Evolutionary conservation across 1,140 invertebrate genomes (phyloP), one percentile per base, ranked within the genome.

Genomic region (Lordiphosa collinella): DNA sequence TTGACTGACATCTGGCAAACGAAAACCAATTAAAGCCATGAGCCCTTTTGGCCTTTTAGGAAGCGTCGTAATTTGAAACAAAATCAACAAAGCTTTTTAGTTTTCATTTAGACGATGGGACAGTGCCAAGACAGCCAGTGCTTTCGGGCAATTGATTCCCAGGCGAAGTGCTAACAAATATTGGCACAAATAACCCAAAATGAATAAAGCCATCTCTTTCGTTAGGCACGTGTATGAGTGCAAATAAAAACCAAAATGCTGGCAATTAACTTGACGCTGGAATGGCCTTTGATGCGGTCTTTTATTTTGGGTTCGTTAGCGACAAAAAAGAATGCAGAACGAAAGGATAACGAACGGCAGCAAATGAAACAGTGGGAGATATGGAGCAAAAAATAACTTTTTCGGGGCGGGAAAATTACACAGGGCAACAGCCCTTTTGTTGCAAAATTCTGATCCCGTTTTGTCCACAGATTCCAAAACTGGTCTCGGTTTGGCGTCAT

Each of bases 181-280:
- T 52, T 52, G 32, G 36, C 37, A 35, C 22, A 52, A 38, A 25
- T 22, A 52, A 16, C 22, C 25, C 49, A 40, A 37, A 49, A 36
- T 49, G 11, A 44, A 44, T 8, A 40, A 12, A 29, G 22, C 49
- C 29, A 3, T 52, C 49, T 48, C 25, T 16, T 11, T 11, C 29
- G 2, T 22, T 13, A 2, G 22, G 16, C 31, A 9, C n/a, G 11
- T 35, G 46, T 48, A 16, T 32, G 35, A 13, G 13, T 35, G 46
- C 29, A 48, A 14, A 48, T 14, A 18, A 36, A 52, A 52, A 25
- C 36, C 35, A 40, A 52, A 52, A 40, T 32, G 37, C 36, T 32
- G 49, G 49, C 49, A 52, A 52, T 52, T 52, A 32, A 52, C 36
- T 52, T 52, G 49, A 32, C 18, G 12, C 31, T 44, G 11, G 41